phyloP scores from a whole-genome alignment of 2,888 invertebrate genomes.

The Rotaria macrura region DNA sequence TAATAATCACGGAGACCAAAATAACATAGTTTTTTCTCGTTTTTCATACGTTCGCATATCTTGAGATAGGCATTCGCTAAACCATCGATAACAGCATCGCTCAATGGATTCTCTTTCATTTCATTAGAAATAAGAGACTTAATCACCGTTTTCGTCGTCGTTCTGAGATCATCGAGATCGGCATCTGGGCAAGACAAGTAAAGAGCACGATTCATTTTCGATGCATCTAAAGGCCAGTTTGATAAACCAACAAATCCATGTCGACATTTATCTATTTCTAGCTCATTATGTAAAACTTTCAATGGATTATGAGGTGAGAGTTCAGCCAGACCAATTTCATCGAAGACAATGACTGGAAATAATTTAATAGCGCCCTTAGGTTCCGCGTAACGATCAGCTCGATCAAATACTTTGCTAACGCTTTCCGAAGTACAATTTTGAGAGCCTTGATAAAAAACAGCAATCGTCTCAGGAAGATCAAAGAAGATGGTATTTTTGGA shows the following conservation, averaged over 20 bases:
- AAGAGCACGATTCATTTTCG: slow-evolving; percentile 45
- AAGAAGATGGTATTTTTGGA: slow-evolving; percentile 34
- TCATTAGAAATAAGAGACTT: not conserved
- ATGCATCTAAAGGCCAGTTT: slow-evolving; percentile 48
- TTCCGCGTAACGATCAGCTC: slow-evolving; percentile 6
- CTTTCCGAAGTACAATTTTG: slow-evolving; percentile 41
- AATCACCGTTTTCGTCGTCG: not conserved
- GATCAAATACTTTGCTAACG: slow-evolving; percentile 33
- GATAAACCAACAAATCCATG: slow-evolving; percentile 47
- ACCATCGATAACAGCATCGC: not conserved
- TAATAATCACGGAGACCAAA: slow-evolving; percentile 31
- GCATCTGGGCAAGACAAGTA: not conserved
- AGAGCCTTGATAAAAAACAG: slow-evolving; percentile 42
- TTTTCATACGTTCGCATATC: not conserved
- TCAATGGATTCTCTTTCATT: not conserved
- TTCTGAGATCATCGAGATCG: not conserved
- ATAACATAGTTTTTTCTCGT: not conserved
- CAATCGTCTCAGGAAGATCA: slow-evolving; percentile 27
- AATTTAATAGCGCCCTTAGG: too few relatives aligned
- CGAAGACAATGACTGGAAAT: too few relatives aligned
- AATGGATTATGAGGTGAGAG: slow-evolving; percentile 45
- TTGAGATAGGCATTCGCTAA: not conserved
- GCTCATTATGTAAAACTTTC: slow-evolving; percentile 45
- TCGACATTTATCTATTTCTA: slow-evolving; percentile 39
- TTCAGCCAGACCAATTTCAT: slow-evolving; percentile 41